phyloP scores from a whole-genome alignment of 2,113 vertebrate genomes.

The Uropsilus gracilis region DNA sequence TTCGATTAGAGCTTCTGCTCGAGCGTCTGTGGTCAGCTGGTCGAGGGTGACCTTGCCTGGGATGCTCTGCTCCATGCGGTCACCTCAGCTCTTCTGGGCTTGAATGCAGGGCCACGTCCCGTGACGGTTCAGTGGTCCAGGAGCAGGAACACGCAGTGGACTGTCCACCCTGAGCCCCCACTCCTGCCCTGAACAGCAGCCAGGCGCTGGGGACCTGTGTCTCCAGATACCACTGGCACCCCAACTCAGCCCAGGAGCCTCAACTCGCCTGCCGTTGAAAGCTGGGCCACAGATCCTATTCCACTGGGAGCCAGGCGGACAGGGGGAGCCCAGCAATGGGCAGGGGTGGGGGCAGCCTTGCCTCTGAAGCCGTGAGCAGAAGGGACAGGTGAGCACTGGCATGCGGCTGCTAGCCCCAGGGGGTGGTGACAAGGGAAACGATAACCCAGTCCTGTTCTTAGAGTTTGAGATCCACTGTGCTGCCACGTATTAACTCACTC shows the following conservation, averaged over 20 bases:
- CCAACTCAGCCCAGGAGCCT: neutral
- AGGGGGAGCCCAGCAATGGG: neutral
- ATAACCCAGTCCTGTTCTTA: neutral
- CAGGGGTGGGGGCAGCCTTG: neutral
- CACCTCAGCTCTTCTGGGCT: accelerated
- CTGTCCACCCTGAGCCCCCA: neutral
- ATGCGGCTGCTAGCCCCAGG: no score
- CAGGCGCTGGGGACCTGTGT: neutral
- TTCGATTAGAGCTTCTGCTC: neutral
- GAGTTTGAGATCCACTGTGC: neutral
- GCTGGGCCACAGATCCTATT: neutral
- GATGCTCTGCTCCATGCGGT: neutral
- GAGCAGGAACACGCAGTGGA: neutral
- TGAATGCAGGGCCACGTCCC: accelerated
- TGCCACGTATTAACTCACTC: neutral
- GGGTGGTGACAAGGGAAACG: neutral
- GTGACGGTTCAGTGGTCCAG: accelerated
- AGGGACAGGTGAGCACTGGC: no score
- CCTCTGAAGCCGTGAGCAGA: neutral
- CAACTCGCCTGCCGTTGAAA: neutral
- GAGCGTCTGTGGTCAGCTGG: accelerated
- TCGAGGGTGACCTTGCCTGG: neutral
- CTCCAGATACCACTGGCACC: neutral
- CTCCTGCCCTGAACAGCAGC: neutral
- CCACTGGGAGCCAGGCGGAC: neutral